Evolutionary conservation across 37 sponge, comb jelly and placozoan genomes (phyloP).

Genomic region (Geodia barretti): DNA sequence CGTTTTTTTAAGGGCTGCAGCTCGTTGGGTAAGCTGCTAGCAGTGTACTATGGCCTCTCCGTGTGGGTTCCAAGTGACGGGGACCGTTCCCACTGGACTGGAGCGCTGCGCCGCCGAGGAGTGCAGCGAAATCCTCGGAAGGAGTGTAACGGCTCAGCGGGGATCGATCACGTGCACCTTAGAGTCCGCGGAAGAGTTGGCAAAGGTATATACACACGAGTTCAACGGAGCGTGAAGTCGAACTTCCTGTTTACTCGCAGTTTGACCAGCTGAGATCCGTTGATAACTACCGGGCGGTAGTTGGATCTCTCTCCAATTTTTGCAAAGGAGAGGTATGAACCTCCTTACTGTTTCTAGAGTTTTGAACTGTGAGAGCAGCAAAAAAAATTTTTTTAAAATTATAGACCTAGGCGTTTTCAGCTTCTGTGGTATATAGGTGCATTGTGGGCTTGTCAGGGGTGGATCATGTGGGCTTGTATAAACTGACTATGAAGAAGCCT

Average conservation of each 20-base stretch:
- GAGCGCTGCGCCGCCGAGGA: slow-evolving; percentile 70
- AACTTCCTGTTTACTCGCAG: neutral
- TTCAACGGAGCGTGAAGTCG: neutral
- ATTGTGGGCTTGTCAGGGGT: no score
- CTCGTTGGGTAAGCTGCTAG: neutral
- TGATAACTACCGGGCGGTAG: slow-evolving; percentile 51
- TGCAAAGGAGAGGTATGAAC: slow-evolving; percentile 34
- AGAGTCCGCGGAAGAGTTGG: slow-evolving; percentile 8
- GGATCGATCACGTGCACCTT: slow-evolving; percentile 32
- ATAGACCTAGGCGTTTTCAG: no score
- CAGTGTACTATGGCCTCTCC: neutral
- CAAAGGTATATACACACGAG: slow-evolving; percentile 2
- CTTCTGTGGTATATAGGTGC: no score
- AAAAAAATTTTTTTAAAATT: neutral
- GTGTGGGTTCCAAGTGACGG: slow-evolving; percentile 13
- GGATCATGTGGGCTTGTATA: no score
- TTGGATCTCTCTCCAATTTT: slow-evolving; percentile 15
- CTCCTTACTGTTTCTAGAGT: no score
- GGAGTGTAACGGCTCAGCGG: neutral
- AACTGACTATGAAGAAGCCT: no score
- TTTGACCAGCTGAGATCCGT: slow-evolving; percentile 29
- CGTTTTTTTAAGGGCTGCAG: neutral
- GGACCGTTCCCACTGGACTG: slow-evolving; percentile 77
- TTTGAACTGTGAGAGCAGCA: neutral
- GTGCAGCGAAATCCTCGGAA: slow-evolving; percentile 36